Conservation (phyloP, 2,888 invertebrate genomes). For the Hydrotaea cyrtoneurina region DNA sequence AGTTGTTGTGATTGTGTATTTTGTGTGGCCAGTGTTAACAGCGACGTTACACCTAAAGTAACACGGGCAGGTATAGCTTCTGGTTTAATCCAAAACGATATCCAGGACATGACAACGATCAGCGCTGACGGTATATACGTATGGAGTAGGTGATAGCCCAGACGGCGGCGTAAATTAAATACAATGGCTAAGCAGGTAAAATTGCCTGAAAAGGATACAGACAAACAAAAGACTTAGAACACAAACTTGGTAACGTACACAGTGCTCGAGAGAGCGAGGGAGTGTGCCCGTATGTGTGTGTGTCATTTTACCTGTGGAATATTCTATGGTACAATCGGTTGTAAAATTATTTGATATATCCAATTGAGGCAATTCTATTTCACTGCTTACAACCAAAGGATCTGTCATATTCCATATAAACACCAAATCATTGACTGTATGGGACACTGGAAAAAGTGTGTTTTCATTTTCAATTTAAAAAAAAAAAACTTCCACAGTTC, state of each 20-base stretch:
- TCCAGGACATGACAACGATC: conserved; percentile 97
- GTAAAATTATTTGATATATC: conserved; percentile 92
- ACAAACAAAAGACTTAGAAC: conserved; percentile 51
- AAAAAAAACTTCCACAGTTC: background rate
- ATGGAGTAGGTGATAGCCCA: conserved; percentile 95
- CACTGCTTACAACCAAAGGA: conserved; percentile 92
- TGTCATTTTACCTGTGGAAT: conserved; percentile 85
- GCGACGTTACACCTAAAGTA: conserved; percentile 92
- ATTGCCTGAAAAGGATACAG: conserved; percentile 84
- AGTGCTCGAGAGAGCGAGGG: background rate
- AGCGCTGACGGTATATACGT: conserved; percentile 95
- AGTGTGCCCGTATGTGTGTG: background rate
- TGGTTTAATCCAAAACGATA: conserved; percentile 97
- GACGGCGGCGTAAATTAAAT: conserved; percentile 90
- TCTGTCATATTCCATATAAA: conserved; percentile 96
- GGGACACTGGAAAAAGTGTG: conserved; percentile 89
- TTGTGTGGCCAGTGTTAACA: conserved; percentile 93
- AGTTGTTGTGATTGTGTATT: conserved; percentile 95
- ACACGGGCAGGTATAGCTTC: conserved; percentile 95
- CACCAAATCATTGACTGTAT: conserved; percentile 95
- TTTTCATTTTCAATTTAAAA: conserved; percentile 25
- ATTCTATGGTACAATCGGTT: conserved; percentile 95
- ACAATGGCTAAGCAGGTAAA: conserved; percentile 95
- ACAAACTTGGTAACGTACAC: conserved; percentile 7
- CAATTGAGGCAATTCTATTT: conserved; percentile 94